phyloP scores from a whole-genome alignment of 1,140 invertebrate species.

The Cydia pomonella region DNA sequence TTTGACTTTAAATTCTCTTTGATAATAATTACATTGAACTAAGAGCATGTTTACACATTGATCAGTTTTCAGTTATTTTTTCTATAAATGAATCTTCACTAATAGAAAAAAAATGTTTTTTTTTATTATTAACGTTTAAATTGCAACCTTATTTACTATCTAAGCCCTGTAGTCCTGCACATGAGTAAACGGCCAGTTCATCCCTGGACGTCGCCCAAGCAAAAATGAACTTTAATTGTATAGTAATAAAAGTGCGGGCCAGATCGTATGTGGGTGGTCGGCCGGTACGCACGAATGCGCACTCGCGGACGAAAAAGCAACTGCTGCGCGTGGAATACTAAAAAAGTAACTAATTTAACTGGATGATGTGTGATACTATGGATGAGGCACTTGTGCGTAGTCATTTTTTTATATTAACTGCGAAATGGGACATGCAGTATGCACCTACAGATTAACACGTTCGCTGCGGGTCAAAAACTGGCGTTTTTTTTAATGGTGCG shows the following conservation, averaged over 20 bases:
- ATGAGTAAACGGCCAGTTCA: background rate
- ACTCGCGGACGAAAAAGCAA: slow-evolving; percentile 59
- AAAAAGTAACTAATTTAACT: slow-evolving; percentile 63
- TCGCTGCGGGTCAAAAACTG: too few relatives aligned
- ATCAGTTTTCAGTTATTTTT: too few relatives aligned
- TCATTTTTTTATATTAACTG: too few relatives aligned
- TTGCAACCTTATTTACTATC: slow-evolving; percentile 13
- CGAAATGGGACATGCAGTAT: too few relatives aligned
- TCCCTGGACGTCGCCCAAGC: background rate
- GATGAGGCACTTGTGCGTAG: slow-evolving; percentile 47
- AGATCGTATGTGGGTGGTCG: background rate
- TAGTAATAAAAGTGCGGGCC: background rate
- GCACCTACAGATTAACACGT: too few relatives aligned
- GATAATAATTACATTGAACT: too few relatives aligned
- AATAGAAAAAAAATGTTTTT: too few relatives aligned
- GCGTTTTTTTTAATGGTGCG: too few relatives aligned
- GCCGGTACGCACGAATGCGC: slow-evolving; percentile 48
- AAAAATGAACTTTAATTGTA: background rate
- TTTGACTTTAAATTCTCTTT: too few relatives aligned
- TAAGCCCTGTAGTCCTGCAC: background rate
- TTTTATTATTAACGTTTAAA: too few relatives aligned
- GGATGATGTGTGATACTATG: background rate
- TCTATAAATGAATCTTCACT: too few relatives aligned
- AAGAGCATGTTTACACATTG: too few relatives aligned
- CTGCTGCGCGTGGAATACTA: slow-evolving; percentile 54